Evolutionary conservation across 2,888 invertebrate species (phyloP).

Genomic region (Patella depressa): DNA sequence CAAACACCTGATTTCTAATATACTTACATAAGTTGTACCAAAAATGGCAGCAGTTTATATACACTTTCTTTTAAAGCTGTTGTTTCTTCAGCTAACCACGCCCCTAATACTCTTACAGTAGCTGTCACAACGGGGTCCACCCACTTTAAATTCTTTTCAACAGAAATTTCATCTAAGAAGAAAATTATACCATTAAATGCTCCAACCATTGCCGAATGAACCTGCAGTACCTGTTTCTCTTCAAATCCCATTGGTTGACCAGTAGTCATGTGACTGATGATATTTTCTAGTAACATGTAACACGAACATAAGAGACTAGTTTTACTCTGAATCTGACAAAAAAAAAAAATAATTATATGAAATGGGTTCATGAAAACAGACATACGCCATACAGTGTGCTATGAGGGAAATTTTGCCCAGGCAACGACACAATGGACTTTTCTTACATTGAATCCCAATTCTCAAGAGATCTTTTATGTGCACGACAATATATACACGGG

Average conservation of each 20-base stretch:
- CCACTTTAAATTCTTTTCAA: slow-evolving; percentile 6
- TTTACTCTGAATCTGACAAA: slow-evolving; percentile 46
- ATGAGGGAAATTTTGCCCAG: no score
- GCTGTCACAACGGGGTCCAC: slow-evolving; percentile 41
- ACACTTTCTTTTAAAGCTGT: slow-evolving; percentile 48
- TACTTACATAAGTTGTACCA: slow-evolving; percentile 49
- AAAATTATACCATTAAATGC: slow-evolving; percentile 60
- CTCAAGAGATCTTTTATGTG: no score
- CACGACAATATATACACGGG: no score
- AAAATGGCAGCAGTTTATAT: slow-evolving; percentile 52
- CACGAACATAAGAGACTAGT: slow-evolving; percentile 61
- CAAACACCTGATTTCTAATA: background rate
- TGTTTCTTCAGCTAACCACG: slow-evolving; percentile 60
- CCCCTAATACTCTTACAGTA: slow-evolving; percentile 50
- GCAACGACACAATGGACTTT: no score
- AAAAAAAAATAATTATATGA: no score
- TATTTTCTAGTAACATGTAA: slow-evolving; percentile 64
- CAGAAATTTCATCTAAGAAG: slow-evolving; percentile 46
- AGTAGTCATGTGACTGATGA: slow-evolving; percentile 65
- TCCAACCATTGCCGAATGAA: slow-evolving; percentile 83
- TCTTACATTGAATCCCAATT: no score
- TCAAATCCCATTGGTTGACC: slow-evolving; percentile 54
- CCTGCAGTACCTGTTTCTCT: slow-evolving; percentile 83
- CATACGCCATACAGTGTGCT: no score
- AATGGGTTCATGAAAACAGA: no score